Conservation (phyloP, 1,140 invertebrate species). For the Leptinotarsa lineolata region DNA sequence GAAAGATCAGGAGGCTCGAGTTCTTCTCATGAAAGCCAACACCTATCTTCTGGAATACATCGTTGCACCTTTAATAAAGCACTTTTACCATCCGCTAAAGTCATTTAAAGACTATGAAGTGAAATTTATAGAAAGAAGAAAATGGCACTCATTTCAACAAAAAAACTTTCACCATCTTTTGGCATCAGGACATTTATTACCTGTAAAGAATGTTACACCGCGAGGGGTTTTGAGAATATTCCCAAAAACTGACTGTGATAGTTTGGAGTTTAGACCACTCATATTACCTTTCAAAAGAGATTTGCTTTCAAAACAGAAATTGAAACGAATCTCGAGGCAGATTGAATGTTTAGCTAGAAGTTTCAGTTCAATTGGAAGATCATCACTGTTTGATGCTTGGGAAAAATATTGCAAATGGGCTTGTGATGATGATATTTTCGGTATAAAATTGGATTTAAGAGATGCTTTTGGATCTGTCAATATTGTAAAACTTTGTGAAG, state of each 20-base stretch:
- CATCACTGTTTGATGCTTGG: constrained; percentile 20
- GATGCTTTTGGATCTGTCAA: constrained; percentile 33
- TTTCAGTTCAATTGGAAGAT: constrained; percentile 6
- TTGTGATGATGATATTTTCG: constrained; percentile 16
- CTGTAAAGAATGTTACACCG: neutral
- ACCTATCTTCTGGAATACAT: constrained; percentile 17
- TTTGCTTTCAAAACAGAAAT: neutral
- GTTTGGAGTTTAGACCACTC: constrained; percentile 20
- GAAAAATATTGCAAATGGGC: neutral
- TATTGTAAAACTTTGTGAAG: constrained; percentile 4
- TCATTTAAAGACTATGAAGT: constrained; percentile 20
- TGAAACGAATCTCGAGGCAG: constrained; percentile 19
- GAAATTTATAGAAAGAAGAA: constrained; percentile 22
- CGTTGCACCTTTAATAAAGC: constrained; percentile 24
- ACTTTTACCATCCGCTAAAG: constrained; percentile 25
- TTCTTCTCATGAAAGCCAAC: neutral
- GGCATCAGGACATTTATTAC: constrained; percentile 1
- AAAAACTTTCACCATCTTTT: constrained; percentile 11
- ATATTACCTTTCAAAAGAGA: constrained; percentile 16
- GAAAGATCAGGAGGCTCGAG: neutral
- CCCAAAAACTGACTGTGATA: constrained; percentile 22
- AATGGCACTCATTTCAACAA: constrained; percentile 24
- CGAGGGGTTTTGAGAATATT: constrained; percentile 27
- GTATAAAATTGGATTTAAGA: constrained; percentile 28
- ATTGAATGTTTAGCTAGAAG: constrained; percentile 13